Percentiles rank a stretch among this genome's conserved stretches.
Evolutionary conservation across 2,888 invertebrate species (phyloP).

Genomic region (Drosophila formosana): DNA sequence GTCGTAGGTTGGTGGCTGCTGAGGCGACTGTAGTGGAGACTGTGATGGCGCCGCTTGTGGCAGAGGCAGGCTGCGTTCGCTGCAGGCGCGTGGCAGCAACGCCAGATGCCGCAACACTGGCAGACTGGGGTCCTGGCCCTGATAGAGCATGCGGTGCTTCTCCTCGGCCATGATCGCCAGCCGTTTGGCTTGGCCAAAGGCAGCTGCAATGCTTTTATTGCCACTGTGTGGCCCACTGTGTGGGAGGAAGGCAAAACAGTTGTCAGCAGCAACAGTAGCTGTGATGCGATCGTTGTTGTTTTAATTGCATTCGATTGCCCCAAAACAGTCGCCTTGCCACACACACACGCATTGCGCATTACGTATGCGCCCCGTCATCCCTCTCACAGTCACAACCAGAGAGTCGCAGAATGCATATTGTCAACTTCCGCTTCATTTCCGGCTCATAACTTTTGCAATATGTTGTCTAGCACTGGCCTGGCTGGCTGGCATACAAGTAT

Average conservation of each 20-base stretch:
- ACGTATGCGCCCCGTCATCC: slow-evolving; percentile 32
- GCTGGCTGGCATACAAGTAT: slow-evolving; percentile 8
- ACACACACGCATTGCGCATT: background rate
- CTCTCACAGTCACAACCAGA: background rate
- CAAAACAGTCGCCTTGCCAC: background rate
- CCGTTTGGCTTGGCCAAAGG: slow-evolving; percentile 18
- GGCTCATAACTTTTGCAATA: slow-evolving; percentile 75
- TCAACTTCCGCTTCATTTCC: slow-evolving; percentile 75
- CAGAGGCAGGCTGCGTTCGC: background rate
- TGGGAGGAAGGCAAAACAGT: slow-evolving; percentile 20
- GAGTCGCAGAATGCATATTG: slow-evolving; percentile 47
- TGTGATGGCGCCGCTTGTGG: background rate
- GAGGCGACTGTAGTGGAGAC: background rate
- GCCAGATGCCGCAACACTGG: slow-evolving; percentile 9
- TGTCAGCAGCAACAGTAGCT: slow-evolving; percentile 32
- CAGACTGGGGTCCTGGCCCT: slow-evolving; percentile 56
- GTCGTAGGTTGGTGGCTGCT: slow-evolving; percentile 51
- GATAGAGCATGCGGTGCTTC: slow-evolving; percentile 60
- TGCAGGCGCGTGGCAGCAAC: background rate
- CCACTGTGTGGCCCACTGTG: too few species aligned
- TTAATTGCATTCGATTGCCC: slow-evolving; percentile 18
- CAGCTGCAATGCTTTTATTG: slow-evolving; percentile 25
- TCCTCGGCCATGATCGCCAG: slow-evolving; percentile 50
- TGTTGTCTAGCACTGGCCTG: slow-evolving; percentile 18
- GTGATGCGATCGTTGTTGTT: slow-evolving; percentile 23